Percentiles rank a stretch among this genome's conserved stretches.
phyloP scores from a whole-genome alignment of 1,140 invertebrate genomes.

The Sitobion miscanthi region DNA sequence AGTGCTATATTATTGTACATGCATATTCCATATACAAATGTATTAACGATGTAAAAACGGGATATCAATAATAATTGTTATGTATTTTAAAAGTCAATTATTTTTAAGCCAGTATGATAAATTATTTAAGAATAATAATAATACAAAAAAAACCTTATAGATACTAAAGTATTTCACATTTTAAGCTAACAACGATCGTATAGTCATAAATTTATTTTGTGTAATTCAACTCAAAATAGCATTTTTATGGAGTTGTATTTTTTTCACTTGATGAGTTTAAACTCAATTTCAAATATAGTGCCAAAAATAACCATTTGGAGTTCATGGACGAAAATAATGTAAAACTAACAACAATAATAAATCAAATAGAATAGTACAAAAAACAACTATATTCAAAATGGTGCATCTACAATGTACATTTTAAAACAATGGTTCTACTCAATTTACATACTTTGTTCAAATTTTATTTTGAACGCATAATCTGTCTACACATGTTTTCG shows the following conservation, averaged over 20 bases:
- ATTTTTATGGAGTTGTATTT: not conserved
- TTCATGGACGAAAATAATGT: not conserved
- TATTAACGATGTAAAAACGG: no score
- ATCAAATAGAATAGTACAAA: conserved; percentile 2
- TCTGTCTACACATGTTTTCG: not conserved
- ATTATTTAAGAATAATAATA: not conserved
- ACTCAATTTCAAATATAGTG: not conserved
- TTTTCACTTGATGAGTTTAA: not conserved
- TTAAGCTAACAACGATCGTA: not conserved
- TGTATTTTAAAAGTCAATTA: no score
- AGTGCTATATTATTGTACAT: not conserved
- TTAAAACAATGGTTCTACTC: not conserved
- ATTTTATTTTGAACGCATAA: not conserved
- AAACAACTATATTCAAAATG: not conserved
- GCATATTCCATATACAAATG: not conserved
- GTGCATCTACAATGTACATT: not conserved
- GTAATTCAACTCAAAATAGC: not conserved
- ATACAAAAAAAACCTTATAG: not conserved
- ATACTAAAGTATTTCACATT: not conserved
- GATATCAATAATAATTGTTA: no score
- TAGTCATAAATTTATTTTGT: not conserved
- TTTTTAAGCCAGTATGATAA: not conserved
- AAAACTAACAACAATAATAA: not conserved
- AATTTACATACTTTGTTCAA: not conserved
- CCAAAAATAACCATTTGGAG: not conserved